Percentiles rank a stretch among this genome's conserved stretches.
These are phyloP conservation scores for Chalcosyrphus nemorum DNA, from an alignment of 2,888 invertebrate species.

Conservation along the genomic window DNA sequence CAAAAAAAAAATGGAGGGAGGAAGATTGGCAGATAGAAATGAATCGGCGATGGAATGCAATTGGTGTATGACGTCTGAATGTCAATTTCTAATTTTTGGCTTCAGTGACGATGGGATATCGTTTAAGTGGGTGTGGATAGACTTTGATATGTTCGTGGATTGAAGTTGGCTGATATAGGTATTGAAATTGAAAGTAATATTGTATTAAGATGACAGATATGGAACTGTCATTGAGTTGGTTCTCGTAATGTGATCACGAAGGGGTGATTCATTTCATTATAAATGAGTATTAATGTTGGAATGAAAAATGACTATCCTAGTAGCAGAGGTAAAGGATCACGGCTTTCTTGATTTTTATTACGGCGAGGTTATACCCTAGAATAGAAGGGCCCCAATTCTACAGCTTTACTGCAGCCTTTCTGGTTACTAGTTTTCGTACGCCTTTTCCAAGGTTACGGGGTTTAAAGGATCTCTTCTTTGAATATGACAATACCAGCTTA, in stretches of 20 bases:
- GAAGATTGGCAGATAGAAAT: not conserved
- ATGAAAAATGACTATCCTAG: too few species aligned
- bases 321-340: too few species aligned
- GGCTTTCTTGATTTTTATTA: too few species aligned
- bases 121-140: slow-evolving; percentile 50
- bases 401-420: too few species aligned
- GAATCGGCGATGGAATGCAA: slow-evolving; percentile 46
- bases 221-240: slow-evolving; percentile 30
- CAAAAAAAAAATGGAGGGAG: slow-evolving; percentile 1
- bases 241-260: slow-evolving; percentile 6
- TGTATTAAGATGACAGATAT: slow-evolving; percentile 1
- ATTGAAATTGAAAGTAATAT: slow-evolving; percentile 8
- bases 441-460: too few species aligned
- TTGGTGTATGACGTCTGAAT: slow-evolving; percentile 69
- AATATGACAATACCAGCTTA: too few species aligned
- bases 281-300: too few species aligned
- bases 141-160: slow-evolving; percentile 8
- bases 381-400: too few species aligned
- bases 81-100: slow-evolving; percentile 68
- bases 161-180: slow-evolving; percentile 11
- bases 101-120: slow-evolving; percentile 53
- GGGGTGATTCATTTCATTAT: not conserved
- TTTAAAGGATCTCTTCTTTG: too few species aligned
- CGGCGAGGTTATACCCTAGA: too few species aligned
- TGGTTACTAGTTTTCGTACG: too few species aligned